Percentiles rank a stretch among this genome's conserved stretches.
These are phyloP conservation scores for Hydra vulgaris DNA, from an alignment of 30 jellyfish, hydroid and myxozoan genomes.

Conservation along the genomic window DNA sequence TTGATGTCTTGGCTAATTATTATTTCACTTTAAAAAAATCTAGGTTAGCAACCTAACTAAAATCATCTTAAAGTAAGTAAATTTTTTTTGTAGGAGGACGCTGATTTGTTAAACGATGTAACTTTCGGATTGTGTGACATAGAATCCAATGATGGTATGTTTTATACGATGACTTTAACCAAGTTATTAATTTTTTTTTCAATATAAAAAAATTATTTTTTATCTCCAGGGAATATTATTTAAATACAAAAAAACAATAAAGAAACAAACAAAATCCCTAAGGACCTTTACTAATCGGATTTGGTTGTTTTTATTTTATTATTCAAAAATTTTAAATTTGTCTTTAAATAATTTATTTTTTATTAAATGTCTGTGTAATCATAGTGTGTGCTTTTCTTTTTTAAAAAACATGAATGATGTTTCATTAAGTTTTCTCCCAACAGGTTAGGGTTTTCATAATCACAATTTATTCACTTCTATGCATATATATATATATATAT, in stretches of 20 bases:
- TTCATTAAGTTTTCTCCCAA: neutral
- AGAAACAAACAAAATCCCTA: neutral
- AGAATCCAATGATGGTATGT: slow-evolving; percentile 21
- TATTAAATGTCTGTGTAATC: too few species aligned
- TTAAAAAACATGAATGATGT: neutral
- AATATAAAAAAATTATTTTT: neutral
- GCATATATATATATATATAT: too few species aligned
- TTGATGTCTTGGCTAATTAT: too few species aligned
- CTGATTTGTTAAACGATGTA: slow-evolving; percentile 18
- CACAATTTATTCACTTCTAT: neutral
- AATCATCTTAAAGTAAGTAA: too few species aligned
- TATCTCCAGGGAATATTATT: neutral
- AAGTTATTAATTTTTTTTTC: too few species aligned
- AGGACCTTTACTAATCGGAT: too few species aligned
- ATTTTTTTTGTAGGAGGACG: neutral
- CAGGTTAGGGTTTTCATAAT: neutral
- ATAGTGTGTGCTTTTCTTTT: neutral
- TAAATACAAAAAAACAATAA: neutral
- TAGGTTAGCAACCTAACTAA: too few species aligned
- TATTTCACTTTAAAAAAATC: too few species aligned
- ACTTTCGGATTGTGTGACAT: slow-evolving; percentile 19
- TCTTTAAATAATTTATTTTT: too few species aligned
- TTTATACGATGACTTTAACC: too few species aligned
- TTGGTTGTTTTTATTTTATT: too few species aligned
- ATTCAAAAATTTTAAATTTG: neutral